Conservation (phyloP, 2,113 vertebrate genomes). For the Hemibates koningsi region DNA sequence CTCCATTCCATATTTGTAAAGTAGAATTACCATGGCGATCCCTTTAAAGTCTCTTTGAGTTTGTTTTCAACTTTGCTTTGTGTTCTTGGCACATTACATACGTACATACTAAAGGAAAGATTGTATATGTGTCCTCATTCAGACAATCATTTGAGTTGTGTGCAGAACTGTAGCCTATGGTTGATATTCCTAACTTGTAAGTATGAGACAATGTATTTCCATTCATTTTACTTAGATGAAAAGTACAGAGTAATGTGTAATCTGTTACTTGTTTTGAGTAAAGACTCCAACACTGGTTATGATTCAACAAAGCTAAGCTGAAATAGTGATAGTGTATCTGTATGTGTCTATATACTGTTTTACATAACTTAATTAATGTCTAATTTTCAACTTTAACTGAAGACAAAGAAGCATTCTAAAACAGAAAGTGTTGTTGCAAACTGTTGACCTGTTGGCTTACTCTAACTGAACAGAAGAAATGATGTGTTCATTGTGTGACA, state of each 20-base stretch:
- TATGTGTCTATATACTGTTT: not conserved
- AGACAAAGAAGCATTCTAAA: not conserved
- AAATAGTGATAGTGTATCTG: not conserved
- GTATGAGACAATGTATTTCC: not conserved
- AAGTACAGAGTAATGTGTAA: not conserved
- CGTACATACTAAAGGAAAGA: not conserved
- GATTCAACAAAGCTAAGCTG: not conserved
- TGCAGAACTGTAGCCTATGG: not conserved
- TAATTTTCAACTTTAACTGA: not conserved
- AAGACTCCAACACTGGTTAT: not conserved
- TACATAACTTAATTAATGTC: not conserved
- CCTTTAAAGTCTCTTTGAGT: not conserved
- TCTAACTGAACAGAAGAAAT: not conserved
- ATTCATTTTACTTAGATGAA: not conserved
- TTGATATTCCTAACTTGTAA: not conserved
- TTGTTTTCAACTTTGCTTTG: not conserved
- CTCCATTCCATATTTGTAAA: not conserved
- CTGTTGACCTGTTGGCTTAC: not conserved
- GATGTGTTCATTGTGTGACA: not conserved
- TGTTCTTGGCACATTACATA: not conserved
- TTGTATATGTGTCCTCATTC: not conserved
- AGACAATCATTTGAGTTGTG: not conserved
- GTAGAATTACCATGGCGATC: not conserved
- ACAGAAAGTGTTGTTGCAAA: not conserved
- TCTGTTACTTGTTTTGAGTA: not conserved